Conservation (phyloP, 2,888 invertebrate species). For the Rhimphoctona megacephalus region DNA sequence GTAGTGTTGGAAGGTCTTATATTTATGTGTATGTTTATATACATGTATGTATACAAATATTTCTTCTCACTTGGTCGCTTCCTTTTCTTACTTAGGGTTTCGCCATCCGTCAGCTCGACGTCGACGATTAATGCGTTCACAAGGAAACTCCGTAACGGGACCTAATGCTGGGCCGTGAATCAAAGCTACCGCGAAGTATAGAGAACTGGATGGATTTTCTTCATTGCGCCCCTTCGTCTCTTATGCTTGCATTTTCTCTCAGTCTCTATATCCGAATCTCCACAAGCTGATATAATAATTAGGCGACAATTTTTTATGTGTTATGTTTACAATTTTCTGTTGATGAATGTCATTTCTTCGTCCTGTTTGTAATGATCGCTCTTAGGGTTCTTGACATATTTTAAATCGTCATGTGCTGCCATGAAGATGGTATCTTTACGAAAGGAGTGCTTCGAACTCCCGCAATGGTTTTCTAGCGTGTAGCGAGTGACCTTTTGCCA, state of each 20-base stretch:
- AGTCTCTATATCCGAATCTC: not conserved
- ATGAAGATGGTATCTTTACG: not conserved
- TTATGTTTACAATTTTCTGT: not conserved
- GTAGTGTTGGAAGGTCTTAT: not conserved
- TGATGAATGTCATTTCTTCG: not conserved
- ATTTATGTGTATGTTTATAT: not conserved
- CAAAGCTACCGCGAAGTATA: slow-evolving; percentile 60
- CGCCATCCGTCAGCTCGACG: slow-evolving; percentile 44
- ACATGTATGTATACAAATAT: not conserved
- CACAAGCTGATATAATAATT: slow-evolving; percentile 26
- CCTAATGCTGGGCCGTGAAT: slow-evolving; percentile 63
- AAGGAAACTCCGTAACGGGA: slow-evolving; percentile 65
- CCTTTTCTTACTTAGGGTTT: slow-evolving; percentile 26
- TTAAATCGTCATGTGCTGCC: not conserved
- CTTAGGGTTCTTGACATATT: not conserved
- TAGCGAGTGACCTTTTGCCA: slow-evolving; percentile 55
- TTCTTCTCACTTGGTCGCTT: slow-evolving; percentile 16
- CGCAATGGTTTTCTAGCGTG: slow-evolving; percentile 32
- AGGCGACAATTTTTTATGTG: not conserved
- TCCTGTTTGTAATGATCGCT: not conserved
- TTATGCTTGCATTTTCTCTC: not conserved
- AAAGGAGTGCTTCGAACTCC: slow-evolving; percentile 53
- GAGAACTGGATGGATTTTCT: slow-evolving; percentile 43
- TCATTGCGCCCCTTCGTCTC: not conserved
- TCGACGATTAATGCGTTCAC: slow-evolving; percentile 65